phyloP scores from a whole-genome alignment of 2,888 invertebrate species.

The Drosophila pullipes region DNA sequence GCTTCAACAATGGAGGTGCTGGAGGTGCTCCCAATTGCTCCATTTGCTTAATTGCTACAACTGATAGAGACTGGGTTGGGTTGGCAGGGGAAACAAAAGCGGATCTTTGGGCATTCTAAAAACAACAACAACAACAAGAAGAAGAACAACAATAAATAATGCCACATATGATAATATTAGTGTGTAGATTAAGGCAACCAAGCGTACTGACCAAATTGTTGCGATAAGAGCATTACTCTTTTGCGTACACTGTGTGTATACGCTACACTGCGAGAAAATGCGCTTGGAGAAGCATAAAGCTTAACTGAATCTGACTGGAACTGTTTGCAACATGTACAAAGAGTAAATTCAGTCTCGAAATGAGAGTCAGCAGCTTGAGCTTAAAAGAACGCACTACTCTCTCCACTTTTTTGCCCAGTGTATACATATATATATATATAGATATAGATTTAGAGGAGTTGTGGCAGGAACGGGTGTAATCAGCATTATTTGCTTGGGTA shows the following conservation, averaged over 20 bases:
- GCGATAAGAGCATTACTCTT: slow-evolving; percentile 42
- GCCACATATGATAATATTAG: slow-evolving; percentile 9
- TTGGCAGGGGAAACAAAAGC: slow-evolving; percentile 2
- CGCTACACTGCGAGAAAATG: not conserved
- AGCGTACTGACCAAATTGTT: slow-evolving; percentile 53
- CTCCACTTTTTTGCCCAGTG: not conserved
- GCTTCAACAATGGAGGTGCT: not conserved
- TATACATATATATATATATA: slow-evolving; percentile 4
- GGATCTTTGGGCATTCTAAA: slow-evolving; percentile 36
- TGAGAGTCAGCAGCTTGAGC: no score
- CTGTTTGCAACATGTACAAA: not conserved
- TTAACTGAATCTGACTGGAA: not conserved
- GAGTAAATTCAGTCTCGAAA: not conserved
- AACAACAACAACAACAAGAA: slow-evolving; percentile 1
- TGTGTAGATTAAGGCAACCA: slow-evolving; percentile 36
- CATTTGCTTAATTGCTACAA: slow-evolving; percentile 41
- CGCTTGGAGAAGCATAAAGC: not conserved
- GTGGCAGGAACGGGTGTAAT: not conserved
- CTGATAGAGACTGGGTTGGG: not conserved
- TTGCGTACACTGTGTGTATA: not conserved
- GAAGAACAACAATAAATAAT: slow-evolving; percentile 26
- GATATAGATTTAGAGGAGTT: not conserved
- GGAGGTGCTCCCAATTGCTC: slow-evolving; percentile 26
- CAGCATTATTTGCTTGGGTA: slow-evolving; percentile 56
- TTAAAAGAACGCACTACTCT: not conserved